Evolutionary conservation across 2,113 vertebrate species (phyloP).

Genomic region (Saimiri boliviensis): DNA sequence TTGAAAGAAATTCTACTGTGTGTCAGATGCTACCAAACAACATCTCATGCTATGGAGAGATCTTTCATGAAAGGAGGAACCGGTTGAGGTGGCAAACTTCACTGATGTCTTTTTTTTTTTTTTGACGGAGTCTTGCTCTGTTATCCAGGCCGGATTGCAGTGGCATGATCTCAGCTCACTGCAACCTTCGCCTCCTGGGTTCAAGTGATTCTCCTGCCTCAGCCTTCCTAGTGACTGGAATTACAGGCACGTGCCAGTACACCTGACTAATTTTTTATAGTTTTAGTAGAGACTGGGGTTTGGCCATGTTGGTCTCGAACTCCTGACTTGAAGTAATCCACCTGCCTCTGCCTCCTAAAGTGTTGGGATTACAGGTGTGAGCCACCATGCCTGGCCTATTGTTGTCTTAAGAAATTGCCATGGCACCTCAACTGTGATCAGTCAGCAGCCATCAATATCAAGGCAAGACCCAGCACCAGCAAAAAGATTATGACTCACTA

Average conservation of each 20-base stretch:
- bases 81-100: too few relatives aligned
- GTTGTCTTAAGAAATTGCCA: neutral
- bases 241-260: neutral
- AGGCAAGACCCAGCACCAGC: neutral
- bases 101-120: neutral
- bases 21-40: too few relatives aligned
- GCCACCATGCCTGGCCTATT: neutral
- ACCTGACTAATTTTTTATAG: neutral
- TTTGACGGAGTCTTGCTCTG: neutral
- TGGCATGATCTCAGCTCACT: neutral
- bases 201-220: neutral
- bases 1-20: too few relatives aligned
- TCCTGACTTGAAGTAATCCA: neutral
- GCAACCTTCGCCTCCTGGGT: neutral
- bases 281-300: neutral
- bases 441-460: neutral
- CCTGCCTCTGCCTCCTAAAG: neutral
- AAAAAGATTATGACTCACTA: neutral
- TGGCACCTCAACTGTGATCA: neutral
- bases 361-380: neutral
- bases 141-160: neutral
- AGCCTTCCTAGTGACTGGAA: neutral
- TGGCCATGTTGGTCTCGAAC: neutral
- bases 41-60: too few relatives aligned
- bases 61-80: too few relatives aligned